phyloP scores from a whole-genome alignment of 1,140 invertebrate genomes.

The Apis laboriosa region DNA sequence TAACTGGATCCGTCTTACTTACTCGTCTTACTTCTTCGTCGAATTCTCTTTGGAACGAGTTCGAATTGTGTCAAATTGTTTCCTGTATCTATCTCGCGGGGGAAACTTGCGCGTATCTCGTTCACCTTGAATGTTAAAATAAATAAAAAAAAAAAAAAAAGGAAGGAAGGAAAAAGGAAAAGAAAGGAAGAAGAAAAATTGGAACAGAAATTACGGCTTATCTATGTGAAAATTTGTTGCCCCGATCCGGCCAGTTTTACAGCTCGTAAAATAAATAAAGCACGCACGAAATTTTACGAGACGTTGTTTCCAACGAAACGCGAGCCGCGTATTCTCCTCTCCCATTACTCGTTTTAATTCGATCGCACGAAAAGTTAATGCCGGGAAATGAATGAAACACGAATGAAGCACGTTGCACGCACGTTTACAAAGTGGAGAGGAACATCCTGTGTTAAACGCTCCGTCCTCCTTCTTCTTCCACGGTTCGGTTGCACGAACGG shows the following conservation, averaged over 20 bases:
- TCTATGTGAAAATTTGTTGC: background rate
- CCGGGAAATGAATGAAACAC: conserved; percentile 33
- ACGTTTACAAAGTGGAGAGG: conserved; percentile 42
- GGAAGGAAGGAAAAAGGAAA: rapidly evolving
- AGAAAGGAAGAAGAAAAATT: background rate
- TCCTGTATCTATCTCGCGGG: too few species aligned
- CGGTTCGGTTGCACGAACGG: conserved; percentile 21
- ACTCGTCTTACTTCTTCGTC: background rate
- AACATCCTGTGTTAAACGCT: conserved; percentile 58
- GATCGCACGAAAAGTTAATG: conserved; percentile 1
- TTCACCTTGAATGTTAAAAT: background rate
- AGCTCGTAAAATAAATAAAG: background rate
- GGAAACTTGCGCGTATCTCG: background rate
- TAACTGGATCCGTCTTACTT: too few species aligned
- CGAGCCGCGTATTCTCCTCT: background rate
- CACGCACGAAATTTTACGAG: background rate
- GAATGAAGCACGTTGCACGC: conserved; percentile 32
- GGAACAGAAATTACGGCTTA: background rate
- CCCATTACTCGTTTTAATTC: background rate
- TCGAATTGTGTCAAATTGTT: background rate
- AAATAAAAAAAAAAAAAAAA: too few species aligned
- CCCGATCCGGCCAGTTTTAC: background rate
- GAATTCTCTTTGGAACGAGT: too few species aligned
- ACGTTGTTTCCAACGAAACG: background rate
- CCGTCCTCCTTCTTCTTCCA: background rate